Evolutionary conservation across 2,113 vertebrate species (phyloP).

Genomic region (Entelurus aequoreus): DNA sequence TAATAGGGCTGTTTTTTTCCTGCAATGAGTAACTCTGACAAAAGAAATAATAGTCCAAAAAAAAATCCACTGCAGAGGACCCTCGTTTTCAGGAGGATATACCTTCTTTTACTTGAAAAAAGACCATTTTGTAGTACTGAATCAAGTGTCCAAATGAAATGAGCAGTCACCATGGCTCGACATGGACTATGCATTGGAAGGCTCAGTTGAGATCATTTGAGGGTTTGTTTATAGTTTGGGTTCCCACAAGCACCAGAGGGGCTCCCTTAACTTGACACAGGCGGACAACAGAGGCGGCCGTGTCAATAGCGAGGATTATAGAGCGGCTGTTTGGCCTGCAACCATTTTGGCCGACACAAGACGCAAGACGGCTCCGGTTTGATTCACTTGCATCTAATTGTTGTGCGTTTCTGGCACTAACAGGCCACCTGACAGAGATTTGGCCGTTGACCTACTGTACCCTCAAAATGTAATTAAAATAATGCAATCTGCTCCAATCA

Average conservation of each 20-base stretch:
- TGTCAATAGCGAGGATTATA: conserved; percentile 67
- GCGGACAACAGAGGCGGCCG: conserved; percentile 55
- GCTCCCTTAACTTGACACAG: conserved; percentile 65
- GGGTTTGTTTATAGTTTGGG: conserved; percentile 61
- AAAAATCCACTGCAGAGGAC: too few relatives aligned
- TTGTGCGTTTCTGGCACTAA: conserved; percentile 57
- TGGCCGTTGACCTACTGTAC: conserved; percentile 30
- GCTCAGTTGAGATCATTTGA: conserved; percentile 42
- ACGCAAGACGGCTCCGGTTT: conserved; percentile 65
- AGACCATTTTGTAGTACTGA: conserved; percentile 52
- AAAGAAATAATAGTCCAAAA: too few relatives aligned
- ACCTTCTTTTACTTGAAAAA: conserved; percentile 16
- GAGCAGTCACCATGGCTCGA: conserved; percentile 47
- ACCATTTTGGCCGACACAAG: conserved; percentile 62
- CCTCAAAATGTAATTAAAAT: neutral
- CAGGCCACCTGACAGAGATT: conserved; percentile 31
- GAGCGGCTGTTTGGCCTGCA: conserved; percentile 65
- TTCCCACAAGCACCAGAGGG: conserved; percentile 56
- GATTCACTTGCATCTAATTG: conserved; percentile 59
- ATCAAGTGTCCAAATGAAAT: conserved; percentile 55
- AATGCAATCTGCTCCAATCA: conserved; percentile 2
- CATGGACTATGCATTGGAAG: conserved; percentile 50
- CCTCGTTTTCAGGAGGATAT: neutral
- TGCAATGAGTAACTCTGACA: too few relatives aligned
- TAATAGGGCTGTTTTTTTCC: too few relatives aligned